Evolutionary conservation across 2,797 vertebrate genomes (phyloP).

Genomic region (Emydoidea blandingii): DNA sequence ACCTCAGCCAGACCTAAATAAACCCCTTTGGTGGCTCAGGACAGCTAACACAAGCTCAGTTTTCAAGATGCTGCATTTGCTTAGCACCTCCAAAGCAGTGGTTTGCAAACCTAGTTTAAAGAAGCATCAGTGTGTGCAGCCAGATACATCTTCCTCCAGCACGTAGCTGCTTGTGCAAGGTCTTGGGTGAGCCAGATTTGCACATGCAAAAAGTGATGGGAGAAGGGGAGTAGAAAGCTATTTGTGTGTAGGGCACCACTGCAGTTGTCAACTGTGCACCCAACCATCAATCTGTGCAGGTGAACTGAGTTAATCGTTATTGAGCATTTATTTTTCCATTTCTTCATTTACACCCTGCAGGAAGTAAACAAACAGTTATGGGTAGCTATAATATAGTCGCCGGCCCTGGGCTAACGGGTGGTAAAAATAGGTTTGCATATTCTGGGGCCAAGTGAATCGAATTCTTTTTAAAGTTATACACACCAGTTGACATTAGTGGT

Average conservation of each 20-base stretch:
- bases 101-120: slow-evolving; percentile 30
- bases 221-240: background rate
- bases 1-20: background rate
- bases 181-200: background rate
- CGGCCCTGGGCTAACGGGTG: background rate
- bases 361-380: slow-evolving; percentile 47
- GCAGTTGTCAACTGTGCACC: slow-evolving; percentile 48
- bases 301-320: slow-evolving; percentile 67
- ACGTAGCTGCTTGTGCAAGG: background rate
- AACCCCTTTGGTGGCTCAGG: background rate
- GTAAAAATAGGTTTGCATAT: slow-evolving; percentile 26
- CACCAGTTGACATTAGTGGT: background rate
- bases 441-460: background rate
- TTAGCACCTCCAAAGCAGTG: background rate
- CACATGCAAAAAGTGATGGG: slow-evolving; percentile 44
- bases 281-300: slow-evolving; percentile 55
- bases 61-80: background rate
- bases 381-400: background rate
- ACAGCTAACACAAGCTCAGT: background rate
- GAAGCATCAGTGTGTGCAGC: background rate
- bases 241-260: background rate
- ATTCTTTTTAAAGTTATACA: background rate
- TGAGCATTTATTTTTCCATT: slow-evolving; percentile 38
- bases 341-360: background rate
- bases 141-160: background rate